A percentile compares a stretch with the other conserved stretches of the same genome.
Conservation (phyloP, 1,140 invertebrate species). For the Ostrea edulis region DNA sequence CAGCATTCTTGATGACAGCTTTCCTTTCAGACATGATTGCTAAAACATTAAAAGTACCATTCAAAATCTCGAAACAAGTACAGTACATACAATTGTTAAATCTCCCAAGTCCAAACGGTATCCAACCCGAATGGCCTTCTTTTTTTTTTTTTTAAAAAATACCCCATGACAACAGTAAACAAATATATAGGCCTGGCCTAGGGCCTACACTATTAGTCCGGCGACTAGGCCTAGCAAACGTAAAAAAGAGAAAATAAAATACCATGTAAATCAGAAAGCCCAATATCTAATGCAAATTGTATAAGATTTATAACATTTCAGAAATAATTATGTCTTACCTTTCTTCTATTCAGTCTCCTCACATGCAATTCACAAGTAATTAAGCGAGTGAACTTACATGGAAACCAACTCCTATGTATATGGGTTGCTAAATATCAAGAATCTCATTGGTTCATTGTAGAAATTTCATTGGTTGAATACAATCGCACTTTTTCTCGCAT, state of each 20-base stretch:
- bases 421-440: neutral
- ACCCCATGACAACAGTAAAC: neutral
- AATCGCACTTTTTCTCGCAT: neutral
- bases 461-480: neutral
- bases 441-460: neutral
- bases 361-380: neutral
- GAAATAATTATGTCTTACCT: neutral
- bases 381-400: neutral
- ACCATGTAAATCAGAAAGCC: neutral
- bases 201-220: too few relatives aligned
- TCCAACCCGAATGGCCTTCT: neutral
- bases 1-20: slow-evolving; percentile 99
- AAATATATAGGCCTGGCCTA: too few relatives aligned
- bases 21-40: slow-evolving; percentile 94
- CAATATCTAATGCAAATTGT: neutral
- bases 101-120: neutral
- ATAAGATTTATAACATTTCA: neutral
- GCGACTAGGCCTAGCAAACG: too few relatives aligned
- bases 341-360: neutral
- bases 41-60: neutral
- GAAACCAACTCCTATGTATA: slow-evolving; percentile 14
- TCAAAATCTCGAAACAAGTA: too few relatives aligned
- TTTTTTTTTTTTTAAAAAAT: too few relatives aligned
- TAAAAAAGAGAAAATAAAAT: neutral
- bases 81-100: neutral